Percentiles rank a stretch among this genome's conserved stretches.
phyloP scores from a whole-genome alignment of 2,888 invertebrate species.

The Tipula lateralis region DNA sequence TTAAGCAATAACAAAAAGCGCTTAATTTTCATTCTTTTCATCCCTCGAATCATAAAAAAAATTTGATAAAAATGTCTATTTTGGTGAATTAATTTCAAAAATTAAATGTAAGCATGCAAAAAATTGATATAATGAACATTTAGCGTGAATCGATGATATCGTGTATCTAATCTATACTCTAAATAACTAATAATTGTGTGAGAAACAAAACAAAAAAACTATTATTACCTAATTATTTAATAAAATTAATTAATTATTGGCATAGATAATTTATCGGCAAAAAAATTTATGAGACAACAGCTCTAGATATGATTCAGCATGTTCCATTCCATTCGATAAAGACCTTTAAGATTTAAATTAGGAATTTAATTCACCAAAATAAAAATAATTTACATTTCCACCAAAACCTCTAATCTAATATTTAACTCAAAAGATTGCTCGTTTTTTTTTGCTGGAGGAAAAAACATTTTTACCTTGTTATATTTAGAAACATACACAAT shows the following conservation, averaged over 20 bases:
- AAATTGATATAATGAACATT: neutral
- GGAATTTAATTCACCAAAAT: conserved; percentile 5
- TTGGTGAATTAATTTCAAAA: conserved; percentile 11
- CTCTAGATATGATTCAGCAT: conserved; percentile 28
- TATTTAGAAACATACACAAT: conserved; percentile 14
- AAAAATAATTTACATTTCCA: neutral
- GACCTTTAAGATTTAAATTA: neutral
- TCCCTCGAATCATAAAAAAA: neutral
- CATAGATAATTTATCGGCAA: neutral
- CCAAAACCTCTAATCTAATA: neutral
- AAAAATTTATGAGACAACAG: conserved; percentile 25
- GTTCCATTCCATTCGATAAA: conserved; percentile 27
- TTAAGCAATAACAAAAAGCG: neutral
- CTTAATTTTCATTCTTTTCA: neutral
- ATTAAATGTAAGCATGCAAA: neutral
- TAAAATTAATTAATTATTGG: neutral
- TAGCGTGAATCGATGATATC: neutral
- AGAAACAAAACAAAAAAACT: neutral
- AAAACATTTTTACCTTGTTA: neutral
- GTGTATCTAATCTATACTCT: neutral
- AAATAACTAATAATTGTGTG: neutral
- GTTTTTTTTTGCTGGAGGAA: neutral
- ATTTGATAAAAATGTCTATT: neutral
- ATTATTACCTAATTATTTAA: conserved; percentile 5
- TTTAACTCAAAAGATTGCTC: neutral